These are phyloP conservation scores for Uloborus plumipes DNA, from an alignment of 2,888 invertebrate genomes.

Conservation along the genomic window DNA sequence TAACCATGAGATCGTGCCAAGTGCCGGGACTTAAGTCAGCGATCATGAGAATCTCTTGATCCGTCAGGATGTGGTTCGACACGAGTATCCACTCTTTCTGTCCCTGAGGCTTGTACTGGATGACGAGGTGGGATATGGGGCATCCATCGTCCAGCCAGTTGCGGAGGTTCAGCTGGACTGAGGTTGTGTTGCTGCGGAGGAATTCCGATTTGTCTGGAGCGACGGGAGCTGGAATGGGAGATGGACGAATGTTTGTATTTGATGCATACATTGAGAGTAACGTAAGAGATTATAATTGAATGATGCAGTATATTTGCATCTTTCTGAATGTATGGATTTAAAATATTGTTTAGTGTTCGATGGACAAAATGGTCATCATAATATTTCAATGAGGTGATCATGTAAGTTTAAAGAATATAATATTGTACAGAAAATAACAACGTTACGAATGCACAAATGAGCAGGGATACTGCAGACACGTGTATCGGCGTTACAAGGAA, in stretches of 20 bases:
- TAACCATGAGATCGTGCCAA: slow-evolving; percentile 80
- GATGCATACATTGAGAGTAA: too few relatives aligned
- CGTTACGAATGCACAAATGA: too few relatives aligned
- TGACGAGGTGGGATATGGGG: slow-evolving; percentile 83
- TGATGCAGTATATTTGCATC: too few relatives aligned
- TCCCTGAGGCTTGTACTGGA: slow-evolving; percentile 75
- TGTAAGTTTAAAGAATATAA: too few relatives aligned
- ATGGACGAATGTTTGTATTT: too few relatives aligned
- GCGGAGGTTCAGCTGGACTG: slow-evolving; percentile 82
- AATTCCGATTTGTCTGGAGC: slow-evolving; percentile 65
- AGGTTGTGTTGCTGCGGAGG: slow-evolving; percentile 78
- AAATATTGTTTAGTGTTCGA: too few relatives aligned
- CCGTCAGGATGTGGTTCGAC: slow-evolving; percentile 65
- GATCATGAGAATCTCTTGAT: slow-evolving; percentile 70
- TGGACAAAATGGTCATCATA: background rate
- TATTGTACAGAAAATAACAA: too few relatives aligned
- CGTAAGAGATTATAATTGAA: too few relatives aligned
- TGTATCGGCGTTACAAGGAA: too few relatives aligned
- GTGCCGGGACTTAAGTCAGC: slow-evolving; percentile 79
- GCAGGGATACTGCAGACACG: too few relatives aligned
- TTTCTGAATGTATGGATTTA: too few relatives aligned
- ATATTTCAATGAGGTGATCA: background rate
- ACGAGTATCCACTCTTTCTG: slow-evolving; percentile 66
- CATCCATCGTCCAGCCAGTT: slow-evolving; percentile 91
- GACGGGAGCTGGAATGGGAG: slow-evolving; percentile 62